phyloP scores from a whole-genome alignment of 2,113 vertebrate species.

The Grantiella picta region DNA sequence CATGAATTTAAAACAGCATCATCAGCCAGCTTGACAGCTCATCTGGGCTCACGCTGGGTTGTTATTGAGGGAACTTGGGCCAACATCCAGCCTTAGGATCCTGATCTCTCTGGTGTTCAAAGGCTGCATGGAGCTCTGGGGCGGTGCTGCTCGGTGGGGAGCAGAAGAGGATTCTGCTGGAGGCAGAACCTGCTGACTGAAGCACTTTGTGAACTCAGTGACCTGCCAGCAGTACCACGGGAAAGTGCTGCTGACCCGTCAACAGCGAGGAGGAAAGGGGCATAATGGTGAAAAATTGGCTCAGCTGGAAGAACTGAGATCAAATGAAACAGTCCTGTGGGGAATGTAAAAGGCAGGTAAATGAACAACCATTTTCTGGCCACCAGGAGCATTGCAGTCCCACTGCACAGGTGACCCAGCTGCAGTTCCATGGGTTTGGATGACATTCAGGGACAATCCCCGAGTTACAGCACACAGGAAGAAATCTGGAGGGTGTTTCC shows the following conservation, averaged over 20 bases:
- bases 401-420: background rate
- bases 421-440: background rate
- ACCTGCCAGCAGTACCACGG: background rate
- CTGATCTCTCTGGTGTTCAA: background rate
- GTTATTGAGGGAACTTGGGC: background rate
- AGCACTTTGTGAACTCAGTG: background rate
- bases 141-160: background rate
- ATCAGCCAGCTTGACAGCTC: constrained; percentile 60
- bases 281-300: background rate
- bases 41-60: background rate
- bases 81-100: background rate
- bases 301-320: background rate
- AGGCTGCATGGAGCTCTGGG: constrained; percentile 3
- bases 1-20: constrained; percentile 56
- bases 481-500: background rate
- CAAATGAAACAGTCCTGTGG: background rate
- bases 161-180: background rate
- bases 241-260: background rate
- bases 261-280: background rate
- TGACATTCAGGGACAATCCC: background rate
- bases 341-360: background rate
- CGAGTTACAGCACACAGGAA: background rate
- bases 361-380: background rate
- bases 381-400: background rate
- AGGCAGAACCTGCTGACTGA: background rate